Conservation (phyloP, 2,888 invertebrate species). For the Abscondita cerata region DNA sequence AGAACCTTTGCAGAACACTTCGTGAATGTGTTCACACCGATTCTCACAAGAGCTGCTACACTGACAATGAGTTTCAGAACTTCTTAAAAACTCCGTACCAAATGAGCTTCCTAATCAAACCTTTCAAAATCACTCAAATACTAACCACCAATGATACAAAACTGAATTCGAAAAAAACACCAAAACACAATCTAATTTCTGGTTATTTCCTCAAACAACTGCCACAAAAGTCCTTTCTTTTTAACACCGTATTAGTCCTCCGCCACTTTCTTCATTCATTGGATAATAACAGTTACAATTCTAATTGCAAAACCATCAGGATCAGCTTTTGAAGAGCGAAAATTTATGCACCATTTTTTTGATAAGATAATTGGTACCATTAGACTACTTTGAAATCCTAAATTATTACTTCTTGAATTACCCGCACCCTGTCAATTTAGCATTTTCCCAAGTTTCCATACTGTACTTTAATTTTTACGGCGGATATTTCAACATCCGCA, state of each 20-base stretch:
- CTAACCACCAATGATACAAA: slow-evolving; percentile 8
- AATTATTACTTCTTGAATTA: neutral
- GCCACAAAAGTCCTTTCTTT: slow-evolving; percentile 4
- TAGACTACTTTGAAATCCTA: slow-evolving; percentile 1
- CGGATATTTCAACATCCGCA: neutral
- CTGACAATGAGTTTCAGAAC: slow-evolving; percentile 10
- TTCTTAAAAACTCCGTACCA: slow-evolving; percentile 16
- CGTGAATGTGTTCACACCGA: slow-evolving; percentile 23
- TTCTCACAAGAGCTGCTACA: slow-evolving; percentile 13
- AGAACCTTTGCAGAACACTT: slow-evolving; percentile 20
- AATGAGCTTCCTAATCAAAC: slow-evolving; percentile 12
- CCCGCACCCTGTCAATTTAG: neutral
- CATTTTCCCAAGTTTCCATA: neutral
- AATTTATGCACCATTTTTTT: neutral
- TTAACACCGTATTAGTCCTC: slow-evolving; percentile 39
- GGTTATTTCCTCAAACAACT: neutral
- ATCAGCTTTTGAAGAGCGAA: neutral
- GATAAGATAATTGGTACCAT: neutral
- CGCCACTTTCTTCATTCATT: slow-evolving; percentile 31
- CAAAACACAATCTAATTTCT: slow-evolving; percentile 1
- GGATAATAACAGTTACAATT: neutral
- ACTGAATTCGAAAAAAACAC: slow-evolving; percentile 17
- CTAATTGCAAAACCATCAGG: no score
- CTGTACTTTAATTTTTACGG: neutral
- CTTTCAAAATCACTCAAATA: slow-evolving; percentile 11